Conservation (phyloP, 2,113 vertebrate genomes). For the Lagopus leucura region DNA sequence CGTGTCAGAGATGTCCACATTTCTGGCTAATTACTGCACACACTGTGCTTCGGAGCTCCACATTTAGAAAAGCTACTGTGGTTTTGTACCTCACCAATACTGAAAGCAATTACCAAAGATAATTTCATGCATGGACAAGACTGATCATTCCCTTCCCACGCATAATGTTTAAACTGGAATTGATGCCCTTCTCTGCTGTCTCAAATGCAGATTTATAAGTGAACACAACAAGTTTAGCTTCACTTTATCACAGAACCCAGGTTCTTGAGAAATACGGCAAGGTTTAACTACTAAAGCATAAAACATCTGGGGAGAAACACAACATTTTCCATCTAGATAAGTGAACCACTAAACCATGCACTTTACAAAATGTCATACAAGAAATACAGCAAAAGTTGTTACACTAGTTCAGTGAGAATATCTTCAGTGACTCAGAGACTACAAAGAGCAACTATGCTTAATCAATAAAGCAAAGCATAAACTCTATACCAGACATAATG, state of each 20-base stretch:
- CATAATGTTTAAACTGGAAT: constrained; percentile 10
- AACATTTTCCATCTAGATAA: not conserved
- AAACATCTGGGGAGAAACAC: not conserved
- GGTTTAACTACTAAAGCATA: not conserved
- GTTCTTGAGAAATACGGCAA: not conserved
- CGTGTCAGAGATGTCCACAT: constrained; percentile 40
- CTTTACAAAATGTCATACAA: not conserved
- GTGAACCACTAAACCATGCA: not conserved
- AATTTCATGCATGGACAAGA: constrained; percentile 66
- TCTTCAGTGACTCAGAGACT: not conserved
- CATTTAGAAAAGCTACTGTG: constrained; percentile 19
- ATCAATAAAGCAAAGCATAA: not conserved
- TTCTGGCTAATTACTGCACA: constrained; percentile 48
- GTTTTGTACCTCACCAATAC: constrained; percentile 33
- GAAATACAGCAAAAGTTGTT: not conserved
- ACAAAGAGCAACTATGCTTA: not conserved
- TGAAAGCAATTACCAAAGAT: constrained; percentile 66
- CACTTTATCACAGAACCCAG: not conserved
- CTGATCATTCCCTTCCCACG: not conserved
- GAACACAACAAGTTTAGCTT: not conserved
- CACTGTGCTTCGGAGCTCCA: constrained; percentile 12
- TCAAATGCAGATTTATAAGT: constrained; percentile 48
- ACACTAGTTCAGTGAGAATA: not conserved
- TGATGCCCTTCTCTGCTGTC: constrained; percentile 29
- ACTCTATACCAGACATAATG: not conserved